These are phyloP conservation scores for Philereme transversata DNA, from an alignment of 2,888 invertebrate species.

Conservation along the genomic window DNA sequence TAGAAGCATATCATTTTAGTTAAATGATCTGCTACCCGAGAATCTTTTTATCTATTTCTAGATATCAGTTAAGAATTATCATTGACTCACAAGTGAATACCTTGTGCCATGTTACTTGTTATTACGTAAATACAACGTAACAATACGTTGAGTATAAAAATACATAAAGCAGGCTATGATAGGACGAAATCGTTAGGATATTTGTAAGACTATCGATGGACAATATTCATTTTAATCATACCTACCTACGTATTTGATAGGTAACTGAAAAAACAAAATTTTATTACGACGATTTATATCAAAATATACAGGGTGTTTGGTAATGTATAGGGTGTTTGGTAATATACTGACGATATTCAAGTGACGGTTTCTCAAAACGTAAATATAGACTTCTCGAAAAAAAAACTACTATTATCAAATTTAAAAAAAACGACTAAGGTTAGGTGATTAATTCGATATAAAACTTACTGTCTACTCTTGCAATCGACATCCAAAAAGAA, in stretches of 20 bases:
- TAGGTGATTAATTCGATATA: too few relatives aligned
- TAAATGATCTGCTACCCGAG: too few relatives aligned
- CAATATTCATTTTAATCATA: not conserved
- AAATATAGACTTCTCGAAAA: too few relatives aligned
- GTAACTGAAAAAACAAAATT: conserved; percentile 1
- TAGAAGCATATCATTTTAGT: too few relatives aligned
- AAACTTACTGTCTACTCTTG: too few relatives aligned
- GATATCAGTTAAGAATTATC: conserved; percentile 30
- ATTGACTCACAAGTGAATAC: conserved; percentile 75
- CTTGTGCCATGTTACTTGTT: conserved; percentile 70
- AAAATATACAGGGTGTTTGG: too few relatives aligned
- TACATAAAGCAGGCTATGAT: not conserved
- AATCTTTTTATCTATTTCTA: conserved; percentile 14
- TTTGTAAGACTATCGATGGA: conserved; percentile 2
- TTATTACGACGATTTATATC: conserved; percentile 10
- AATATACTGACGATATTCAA: too few relatives aligned
- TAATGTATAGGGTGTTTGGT: too few relatives aligned
- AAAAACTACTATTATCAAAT: too few relatives aligned
- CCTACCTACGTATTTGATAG: not conserved
- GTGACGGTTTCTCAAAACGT: too few relatives aligned
- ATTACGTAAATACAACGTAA: conserved; percentile 27
- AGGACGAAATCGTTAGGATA: conserved; percentile 13
- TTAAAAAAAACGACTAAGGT: too few relatives aligned
- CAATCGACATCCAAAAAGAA: too few relatives aligned
- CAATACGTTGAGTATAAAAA: conserved; percentile 12